Evolutionary conservation across 2,113 vertebrate genomes (phyloP).

Genomic region (Entelurus aequoreus): DNA sequence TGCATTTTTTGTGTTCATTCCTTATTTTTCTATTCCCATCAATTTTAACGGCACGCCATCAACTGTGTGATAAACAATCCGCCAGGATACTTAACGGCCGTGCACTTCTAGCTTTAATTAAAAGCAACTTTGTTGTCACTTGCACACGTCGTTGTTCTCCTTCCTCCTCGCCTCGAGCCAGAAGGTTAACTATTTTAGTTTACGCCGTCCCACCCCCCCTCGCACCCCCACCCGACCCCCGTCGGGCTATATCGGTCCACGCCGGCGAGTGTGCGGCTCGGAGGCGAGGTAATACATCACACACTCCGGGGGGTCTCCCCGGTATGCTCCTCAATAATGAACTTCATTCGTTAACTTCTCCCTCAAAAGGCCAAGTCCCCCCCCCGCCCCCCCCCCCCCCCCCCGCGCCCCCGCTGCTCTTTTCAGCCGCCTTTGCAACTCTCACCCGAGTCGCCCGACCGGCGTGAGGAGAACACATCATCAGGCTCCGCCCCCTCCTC

Average conservation of each 20-base stretch:
- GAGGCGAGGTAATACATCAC: constrained; percentile 70
- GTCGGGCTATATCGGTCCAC: constrained; percentile 54
- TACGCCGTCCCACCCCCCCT: constrained; percentile 20
- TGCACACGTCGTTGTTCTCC: constrained; percentile 25
- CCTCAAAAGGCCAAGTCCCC: constrained; percentile 69
- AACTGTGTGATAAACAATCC: no score
- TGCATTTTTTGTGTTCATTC: no score
- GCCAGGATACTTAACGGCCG: no score
- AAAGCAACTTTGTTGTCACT: constrained; percentile 15
- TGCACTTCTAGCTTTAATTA: neutral
- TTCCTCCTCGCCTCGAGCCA: constrained; percentile 45
- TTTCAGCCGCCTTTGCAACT: constrained; percentile 64
- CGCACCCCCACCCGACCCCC: constrained; percentile 49
- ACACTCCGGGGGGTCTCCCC: constrained; percentile 72
- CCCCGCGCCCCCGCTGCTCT: constrained; percentile 77
- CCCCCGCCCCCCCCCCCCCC: no score
- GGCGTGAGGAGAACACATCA: constrained; percentile 52
- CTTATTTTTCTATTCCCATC: no score
- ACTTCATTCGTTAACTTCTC: constrained; percentile 76
- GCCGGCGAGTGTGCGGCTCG: constrained; percentile 63
- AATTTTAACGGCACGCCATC: no score
- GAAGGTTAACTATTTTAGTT: constrained; percentile 78
- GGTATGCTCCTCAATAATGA: constrained; percentile 78
- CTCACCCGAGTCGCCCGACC: constrained; percentile 56
- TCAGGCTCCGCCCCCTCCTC: constrained; percentile 58